Evolutionary conservation across 2,888 invertebrate species (phyloP), one percentile per base, ranked within the genome.

Genomic region (Mongoloraphidia duomilia): DNA sequence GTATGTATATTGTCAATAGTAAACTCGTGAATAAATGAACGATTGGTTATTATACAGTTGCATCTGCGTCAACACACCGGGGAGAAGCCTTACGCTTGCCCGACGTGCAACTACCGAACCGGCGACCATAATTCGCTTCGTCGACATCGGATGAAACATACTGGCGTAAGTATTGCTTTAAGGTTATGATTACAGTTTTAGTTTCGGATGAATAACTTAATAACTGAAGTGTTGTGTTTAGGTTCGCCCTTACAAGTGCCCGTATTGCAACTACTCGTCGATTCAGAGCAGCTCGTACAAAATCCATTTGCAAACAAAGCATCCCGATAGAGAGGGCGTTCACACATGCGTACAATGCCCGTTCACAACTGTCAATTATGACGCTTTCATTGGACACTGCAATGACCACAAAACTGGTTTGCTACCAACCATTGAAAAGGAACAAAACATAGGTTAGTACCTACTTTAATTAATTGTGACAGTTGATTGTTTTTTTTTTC

Each of bases 1-100:
- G n/a, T n/a, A n/a, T 5, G 46, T 11, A 14, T 40, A 46, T 1
- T 44, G 8, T n/a, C n/a, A n/a, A n/a, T n/a, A n/a, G n/a, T n/a
- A n/a, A n/a, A n/a, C 6, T 44, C 8, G 13, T n/a, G 34, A 5
- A 4, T 10, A 26, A 26, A 3, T 26, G 6, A 26, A 26, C 26
- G 26, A 6, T 26, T 41, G 41, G 12, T 36, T 35, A 36, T 36
- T 49, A 56, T 61, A 5, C 61, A 78, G 72, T 72, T 85, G 55
- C 87, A 88, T 63, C 68, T 80, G 57, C 68, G 86, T 10, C 83
- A 82, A 56, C 86, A 87, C 57, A 84, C 85, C 0, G 82, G 85
- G 4, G 84, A 84, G 56, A 87, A 86, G 60, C 86, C 86, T 0
- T 78, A 81, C 56, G 73, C 76, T 47, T 88, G 88, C 60, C 73